phyloP scores from a whole-genome alignment of 1,140 invertebrate genomes.

The Belonocnema kinseyi region DNA sequence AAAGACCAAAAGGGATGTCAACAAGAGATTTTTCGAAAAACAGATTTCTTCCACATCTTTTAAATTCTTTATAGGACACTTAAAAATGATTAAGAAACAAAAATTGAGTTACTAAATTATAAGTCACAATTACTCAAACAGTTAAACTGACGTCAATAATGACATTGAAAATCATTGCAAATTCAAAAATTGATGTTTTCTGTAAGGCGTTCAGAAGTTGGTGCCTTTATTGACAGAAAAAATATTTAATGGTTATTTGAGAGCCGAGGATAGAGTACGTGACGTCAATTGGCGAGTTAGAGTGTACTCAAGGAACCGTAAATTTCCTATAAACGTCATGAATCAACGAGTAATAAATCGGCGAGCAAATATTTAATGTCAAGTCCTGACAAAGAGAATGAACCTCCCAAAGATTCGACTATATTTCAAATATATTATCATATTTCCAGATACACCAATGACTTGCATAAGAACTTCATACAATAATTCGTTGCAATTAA shows the following conservation, averaged over 20 bases:
- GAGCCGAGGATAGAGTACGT: neutral
- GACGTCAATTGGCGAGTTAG: neutral
- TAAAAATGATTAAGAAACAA: no score
- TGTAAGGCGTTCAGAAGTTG: neutral
- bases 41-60: neutral
- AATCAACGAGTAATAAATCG: conserved; percentile 12
- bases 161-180: neutral
- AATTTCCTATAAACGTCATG: neutral
- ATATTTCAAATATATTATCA: neutral
- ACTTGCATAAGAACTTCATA: no score
- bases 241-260: neutral
- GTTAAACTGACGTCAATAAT: no score
- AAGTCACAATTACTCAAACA: no score
- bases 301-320: neutral
- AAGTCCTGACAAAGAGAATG: neutral
- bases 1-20: neutral
- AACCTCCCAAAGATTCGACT: neutral
- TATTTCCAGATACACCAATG: no score
- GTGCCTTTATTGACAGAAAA: neutral
- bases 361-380: conserved; percentile 15
- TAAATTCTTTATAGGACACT: neutral
- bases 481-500: no score
- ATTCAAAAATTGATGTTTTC: neutral
- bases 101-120: no score
- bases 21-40: conserved; percentile 2